Evolutionary conservation across 1,140 invertebrate species (phyloP), one percentile per base, ranked within the genome.

Genomic region (Drosophila sulfurigaster): DNA sequence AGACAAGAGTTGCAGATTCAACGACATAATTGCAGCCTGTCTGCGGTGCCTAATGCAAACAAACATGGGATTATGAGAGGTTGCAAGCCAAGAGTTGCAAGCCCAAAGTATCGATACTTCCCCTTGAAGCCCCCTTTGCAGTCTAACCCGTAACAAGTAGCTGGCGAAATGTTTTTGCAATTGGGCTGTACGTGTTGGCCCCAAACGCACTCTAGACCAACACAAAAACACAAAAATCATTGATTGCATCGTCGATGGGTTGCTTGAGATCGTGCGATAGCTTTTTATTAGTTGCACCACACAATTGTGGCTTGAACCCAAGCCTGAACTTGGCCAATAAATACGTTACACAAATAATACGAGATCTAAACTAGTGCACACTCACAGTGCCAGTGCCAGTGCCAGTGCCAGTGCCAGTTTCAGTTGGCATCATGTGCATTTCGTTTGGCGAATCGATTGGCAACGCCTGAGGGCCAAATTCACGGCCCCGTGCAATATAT

Each of bases 11-110:
- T 66, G 56, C 63, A 30, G 51, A 71, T 52, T 49, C 69, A 88
- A 88, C 85, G 78, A 88, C 85, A 89, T 89, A 89, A 89, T 89
- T 89, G 79, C 75, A 76, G 81, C 68, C 71, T 89, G 85, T 90
- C 85, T 89, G 81, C 75, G 57, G 75, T 81, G 75, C 78, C 86
- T 90, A 89, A 89, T 85, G 81, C 85, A 89, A 89, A 89, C 85
- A 89, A 89, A 89, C 85, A 89, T 89, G 86, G 81, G 86, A 85
- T 89, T 89, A 89, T 77, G 83, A 78, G 80, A 56, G 60, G 56
- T 62, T 58, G 77, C 49, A 28, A 30, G 52, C 73, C 49, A 28
- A 30, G 45, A 58, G n/a, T 46, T 46, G 20, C 63, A 59, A 67
- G 1, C 35, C 58, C 57, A 32, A 32, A 46, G 49, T 75, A 68